These are phyloP conservation scores for Tiphia femorata DNA, from an alignment of 2,888 invertebrate genomes.

Conservation along the genomic window DNA sequence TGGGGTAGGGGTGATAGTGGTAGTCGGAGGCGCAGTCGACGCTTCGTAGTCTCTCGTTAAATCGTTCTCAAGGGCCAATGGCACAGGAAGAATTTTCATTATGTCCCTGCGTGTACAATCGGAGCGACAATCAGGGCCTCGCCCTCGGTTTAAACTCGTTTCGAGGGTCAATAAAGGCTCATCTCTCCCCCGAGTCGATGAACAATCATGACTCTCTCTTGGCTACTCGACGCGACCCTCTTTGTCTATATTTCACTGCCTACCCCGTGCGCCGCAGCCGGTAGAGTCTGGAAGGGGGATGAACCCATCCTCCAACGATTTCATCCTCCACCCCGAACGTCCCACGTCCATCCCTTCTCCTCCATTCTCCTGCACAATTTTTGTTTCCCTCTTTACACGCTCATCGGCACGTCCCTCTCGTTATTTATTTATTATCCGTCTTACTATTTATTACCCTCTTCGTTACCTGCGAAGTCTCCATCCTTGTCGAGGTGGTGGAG, in stretches of 20 bases:
- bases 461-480: too few species aligned
- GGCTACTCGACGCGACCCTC: neutral
- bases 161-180: slow-evolving; percentile 40
- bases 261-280: too few species aligned
- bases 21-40: slow-evolving; percentile 16
- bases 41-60: slow-evolving; percentile 24
- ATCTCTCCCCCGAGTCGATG: slow-evolving; percentile 12
- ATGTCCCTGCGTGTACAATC: slow-evolving; percentile 36
- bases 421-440: too few species aligned
- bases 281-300: too few species aligned
- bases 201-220: slow-evolving; percentile 2
- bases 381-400: too few species aligned
- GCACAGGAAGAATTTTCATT: slow-evolving; percentile 47
- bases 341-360: too few species aligned
- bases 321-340: too few species aligned
- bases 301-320: too few species aligned
- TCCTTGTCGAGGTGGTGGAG: too few species aligned
- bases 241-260: neutral
- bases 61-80: slow-evolving; percentile 35
- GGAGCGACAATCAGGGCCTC: slow-evolving; percentile 44
- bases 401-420: too few species aligned
- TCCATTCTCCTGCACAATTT: too few species aligned
- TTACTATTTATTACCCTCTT: too few species aligned
- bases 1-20: slow-evolving; percentile 18
- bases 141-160: slow-evolving; percentile 47